Evolutionary conservation across 2,113 vertebrate species (phyloP).

Genomic region (Dicaeum eximium): DNA sequence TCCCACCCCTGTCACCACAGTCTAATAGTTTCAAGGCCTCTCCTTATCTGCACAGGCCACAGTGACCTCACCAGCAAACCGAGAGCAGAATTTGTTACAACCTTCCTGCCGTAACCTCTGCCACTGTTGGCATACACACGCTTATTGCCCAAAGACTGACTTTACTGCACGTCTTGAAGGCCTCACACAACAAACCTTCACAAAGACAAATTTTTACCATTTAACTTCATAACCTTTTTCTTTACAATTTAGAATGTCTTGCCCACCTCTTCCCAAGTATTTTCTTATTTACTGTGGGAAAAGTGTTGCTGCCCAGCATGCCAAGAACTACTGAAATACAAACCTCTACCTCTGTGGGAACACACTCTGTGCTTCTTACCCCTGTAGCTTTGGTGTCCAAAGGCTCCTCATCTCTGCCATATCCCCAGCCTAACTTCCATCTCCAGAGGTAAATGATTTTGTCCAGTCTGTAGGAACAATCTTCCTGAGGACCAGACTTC

Average conservation of each 20-base stretch:
- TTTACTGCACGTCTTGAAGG: accelerated
- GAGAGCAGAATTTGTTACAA: background rate
- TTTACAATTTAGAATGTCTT: background rate
- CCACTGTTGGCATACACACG: accelerated
- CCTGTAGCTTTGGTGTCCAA: accelerated
- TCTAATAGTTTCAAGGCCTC: background rate
- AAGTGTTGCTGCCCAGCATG: background rate
- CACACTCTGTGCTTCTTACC: accelerated
- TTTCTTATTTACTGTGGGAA: background rate
- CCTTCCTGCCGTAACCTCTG: background rate
- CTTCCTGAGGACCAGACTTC: accelerated
- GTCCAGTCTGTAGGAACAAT: background rate
- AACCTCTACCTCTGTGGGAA: background rate
- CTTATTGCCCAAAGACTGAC: background rate
- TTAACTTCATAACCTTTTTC: background rate
- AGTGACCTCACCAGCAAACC: background rate
- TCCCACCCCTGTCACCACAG: background rate
- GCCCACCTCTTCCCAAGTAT: background rate
- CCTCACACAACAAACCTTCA: background rate
- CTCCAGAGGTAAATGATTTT: background rate
- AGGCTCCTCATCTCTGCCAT: background rate
- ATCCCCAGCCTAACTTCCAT: background rate
- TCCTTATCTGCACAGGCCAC: background rate
- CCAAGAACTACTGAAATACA: background rate
- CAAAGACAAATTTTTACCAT: background rate